Base-by-base conservation (phyloP, 2,113 vertebrate genomes). In the Callionymus lyra region DNA sequence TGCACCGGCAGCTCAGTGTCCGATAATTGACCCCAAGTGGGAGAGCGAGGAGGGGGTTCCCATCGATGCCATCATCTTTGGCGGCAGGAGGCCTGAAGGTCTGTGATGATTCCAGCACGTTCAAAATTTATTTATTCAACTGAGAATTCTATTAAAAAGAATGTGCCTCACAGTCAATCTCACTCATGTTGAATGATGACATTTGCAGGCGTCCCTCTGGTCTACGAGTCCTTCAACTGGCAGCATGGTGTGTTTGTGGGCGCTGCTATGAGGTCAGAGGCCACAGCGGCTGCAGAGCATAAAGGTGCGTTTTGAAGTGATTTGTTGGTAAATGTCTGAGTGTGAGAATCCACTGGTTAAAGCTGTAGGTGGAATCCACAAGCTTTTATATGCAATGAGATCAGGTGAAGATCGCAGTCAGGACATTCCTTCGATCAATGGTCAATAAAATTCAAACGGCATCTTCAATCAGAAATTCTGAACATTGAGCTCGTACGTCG, bases 241-340 rank as follows among this genome's bases (percentile, higher is more conserved):
- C 85, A 92, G 50, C 94, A 99, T 0, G 95, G 94, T 1, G 91
- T 99, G 19, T 97, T 97, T 60, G 83, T 99, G 32, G 95, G 95
- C 46, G 92, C 94, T 3, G 79, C 92, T 38, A 98, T 99, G 94
- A 84, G 94, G 49, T 99, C 95, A 0, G 95, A 99, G 79, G 89
- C 94, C 67, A 99, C 95, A 2, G 95, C 94, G 8, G 95, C 95
- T 31, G 95, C 95, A 12, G 95, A 99, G 21, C 85, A 96, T 77
- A 85, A 93, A 89, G 94, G 95, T 96, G 65, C 21, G 21, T 27
- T 27, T 27, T 4, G 21, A n/a, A n/a, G n/a, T n/a, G n/a, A 27
- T 27, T 27, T 27, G 21, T 27, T 27, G 21, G 21, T 27, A 5
- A 27, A 27, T 27, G 21, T 27, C 8, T 27, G 4, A 27, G n/a